Evolutionary conservation across 2,113 vertebrate genomes (phyloP), one percentile per base, ranked within the genome.

Genomic region (Columba janthina): DNA sequence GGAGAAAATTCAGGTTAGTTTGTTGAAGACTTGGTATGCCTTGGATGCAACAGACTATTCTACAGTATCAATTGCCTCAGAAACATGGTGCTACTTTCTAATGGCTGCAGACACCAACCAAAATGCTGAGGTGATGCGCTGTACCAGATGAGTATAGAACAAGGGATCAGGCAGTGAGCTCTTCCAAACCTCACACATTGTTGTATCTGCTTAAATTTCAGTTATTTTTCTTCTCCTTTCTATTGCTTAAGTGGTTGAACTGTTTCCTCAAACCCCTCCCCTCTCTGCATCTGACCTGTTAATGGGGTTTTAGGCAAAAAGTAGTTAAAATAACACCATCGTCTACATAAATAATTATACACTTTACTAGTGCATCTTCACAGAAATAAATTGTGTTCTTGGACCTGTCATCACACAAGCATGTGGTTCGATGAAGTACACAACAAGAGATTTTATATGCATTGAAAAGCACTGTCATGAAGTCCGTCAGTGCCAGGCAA

Each of bases 151-250:
- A 40, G 11, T 12, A 50, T 1, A 3, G 38, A 40, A 32, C 4
- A 84, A 53, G 19, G 62, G 6, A 29, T 34, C 17, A 60, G 31
- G 19, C 3, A 24, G 61, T 9, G 32, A 64, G 28, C 14, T 54
- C 36, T 40, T 19, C 25, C 70, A 44, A 74, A 46, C 5, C 24
- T 86, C 22, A 50, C 4, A 12, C 1, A 7, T 32, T n/a, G 2
- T 13, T 65, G 2, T 20, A 71, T 34, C 21, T 74, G 14, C 10
- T 80, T 36, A 66, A 36, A 67, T 75, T 73, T 79, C 11, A 25
- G 3, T 0, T 7, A 0, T 32, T 12, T 3, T 17, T 81, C 64
- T 51, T 29, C 4, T 44, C 3, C 3, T n/a, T 79, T 31, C 12
- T 46, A 2, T 28, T 72, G 21, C 25, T 89, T 78, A 28, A 40